Conservation (phyloP, 1,140 invertebrate species). For the Pemphigus obesinymphae region DNA sequence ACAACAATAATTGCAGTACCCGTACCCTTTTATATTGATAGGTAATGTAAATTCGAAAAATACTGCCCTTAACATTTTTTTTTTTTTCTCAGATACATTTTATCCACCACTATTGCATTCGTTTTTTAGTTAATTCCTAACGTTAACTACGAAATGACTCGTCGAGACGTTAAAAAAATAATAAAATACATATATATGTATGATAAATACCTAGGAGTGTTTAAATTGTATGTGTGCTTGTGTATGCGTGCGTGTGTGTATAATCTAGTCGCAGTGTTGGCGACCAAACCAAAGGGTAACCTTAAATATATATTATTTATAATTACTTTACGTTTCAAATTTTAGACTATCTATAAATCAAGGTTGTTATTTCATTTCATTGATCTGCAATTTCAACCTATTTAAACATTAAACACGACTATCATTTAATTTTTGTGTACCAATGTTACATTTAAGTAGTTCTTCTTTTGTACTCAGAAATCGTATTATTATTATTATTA, state of each 20-base stretch:
- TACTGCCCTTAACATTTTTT: background rate
- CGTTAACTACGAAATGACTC: no score
- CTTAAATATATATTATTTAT: background rate
- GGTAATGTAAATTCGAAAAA: no score
- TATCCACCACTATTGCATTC: background rate
- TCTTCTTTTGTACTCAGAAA: background rate
- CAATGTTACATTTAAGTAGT: background rate
- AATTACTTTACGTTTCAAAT: background rate
- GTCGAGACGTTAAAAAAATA: no score
- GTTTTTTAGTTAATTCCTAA: conserved; percentile 10
- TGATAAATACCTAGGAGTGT: background rate
- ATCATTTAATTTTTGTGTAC: background rate
- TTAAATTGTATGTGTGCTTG: background rate
- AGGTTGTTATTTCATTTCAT: background rate
- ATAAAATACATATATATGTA: background rate
- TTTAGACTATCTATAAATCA: background rate
- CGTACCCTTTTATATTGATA: no score
- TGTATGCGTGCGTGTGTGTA: background rate
- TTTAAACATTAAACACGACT: background rate
- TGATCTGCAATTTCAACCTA: background rate
- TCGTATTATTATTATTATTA: no score
- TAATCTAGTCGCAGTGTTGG: conserved; percentile 32
- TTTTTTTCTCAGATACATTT: no score
- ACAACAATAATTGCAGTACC: no score
- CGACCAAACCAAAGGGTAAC: conserved; percentile 35